Conservation (phyloP, 2,797 vertebrate species). For the Masticophis lateralis region DNA sequence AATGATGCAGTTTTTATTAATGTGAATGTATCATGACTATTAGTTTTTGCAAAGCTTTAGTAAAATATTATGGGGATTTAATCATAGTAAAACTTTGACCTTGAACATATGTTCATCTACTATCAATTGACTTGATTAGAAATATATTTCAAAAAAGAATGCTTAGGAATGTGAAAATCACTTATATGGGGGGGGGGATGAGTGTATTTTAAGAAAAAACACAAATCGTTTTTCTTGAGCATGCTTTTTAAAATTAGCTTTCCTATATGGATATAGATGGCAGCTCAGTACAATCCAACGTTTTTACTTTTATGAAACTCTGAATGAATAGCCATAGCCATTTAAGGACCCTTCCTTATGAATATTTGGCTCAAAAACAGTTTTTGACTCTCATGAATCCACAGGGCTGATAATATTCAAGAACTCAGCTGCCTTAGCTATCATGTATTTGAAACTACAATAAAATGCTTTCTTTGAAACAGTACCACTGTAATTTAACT, state of each 20-base stretch:
- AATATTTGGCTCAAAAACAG: not conserved
- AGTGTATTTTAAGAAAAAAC: not conserved
- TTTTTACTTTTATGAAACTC: not conserved
- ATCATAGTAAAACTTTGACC: not conserved
- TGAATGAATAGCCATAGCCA: not conserved
- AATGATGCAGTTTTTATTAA: not conserved
- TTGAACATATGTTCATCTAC: not conserved
- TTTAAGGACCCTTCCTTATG: not conserved
- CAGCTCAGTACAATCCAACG: not conserved
- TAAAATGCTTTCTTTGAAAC: not conserved
- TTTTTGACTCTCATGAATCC: not conserved
- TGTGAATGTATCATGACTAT: not conserved
- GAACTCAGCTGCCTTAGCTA: not conserved
- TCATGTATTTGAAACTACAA: not conserved
- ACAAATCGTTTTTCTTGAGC: not conserved
- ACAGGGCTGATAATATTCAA: not conserved
- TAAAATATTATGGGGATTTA: not conserved
- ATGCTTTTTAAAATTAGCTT: not conserved
- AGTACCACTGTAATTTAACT: not conserved
- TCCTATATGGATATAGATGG: not conserved
- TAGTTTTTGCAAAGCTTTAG: not conserved
- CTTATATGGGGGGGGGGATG: too few species aligned
- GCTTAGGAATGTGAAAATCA: not conserved
- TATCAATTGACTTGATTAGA: not conserved
- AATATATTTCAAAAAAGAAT: not conserved